These are phyloP conservation scores for Scyliorhinus canicula DNA, from an alignment of 2,797 vertebrate species.

Conservation along the genomic window DNA sequence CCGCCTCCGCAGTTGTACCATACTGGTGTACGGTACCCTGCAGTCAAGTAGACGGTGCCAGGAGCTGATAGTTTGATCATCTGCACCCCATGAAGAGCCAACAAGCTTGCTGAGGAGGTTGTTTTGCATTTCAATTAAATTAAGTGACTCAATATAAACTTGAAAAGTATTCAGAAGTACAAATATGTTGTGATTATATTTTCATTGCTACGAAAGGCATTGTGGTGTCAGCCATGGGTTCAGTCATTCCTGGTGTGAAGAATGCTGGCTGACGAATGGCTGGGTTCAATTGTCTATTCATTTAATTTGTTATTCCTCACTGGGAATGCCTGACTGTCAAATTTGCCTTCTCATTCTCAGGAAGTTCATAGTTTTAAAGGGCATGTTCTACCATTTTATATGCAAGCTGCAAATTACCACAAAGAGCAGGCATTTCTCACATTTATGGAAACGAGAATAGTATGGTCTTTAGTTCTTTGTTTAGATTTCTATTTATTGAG, in stretches of 20 bases:
- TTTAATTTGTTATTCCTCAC: background rate
- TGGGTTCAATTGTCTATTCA: background rate
- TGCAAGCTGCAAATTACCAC: background rate
- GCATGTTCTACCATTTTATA: background rate
- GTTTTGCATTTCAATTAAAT: no score
- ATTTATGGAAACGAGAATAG: background rate
- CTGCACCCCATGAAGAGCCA: no score
- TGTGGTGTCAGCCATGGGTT: background rate
- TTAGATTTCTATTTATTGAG: background rate
- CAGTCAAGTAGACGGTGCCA: no score
- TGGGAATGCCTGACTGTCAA: background rate
- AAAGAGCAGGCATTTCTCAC: background rate
- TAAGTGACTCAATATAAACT: background rate
- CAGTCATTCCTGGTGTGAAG: background rate
- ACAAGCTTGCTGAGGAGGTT: no score
- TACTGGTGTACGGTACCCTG: no score
- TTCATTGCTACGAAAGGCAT: background rate
- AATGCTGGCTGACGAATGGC: background rate
- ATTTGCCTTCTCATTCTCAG: background rate
- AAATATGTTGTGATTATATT: background rate
- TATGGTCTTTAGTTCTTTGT: background rate
- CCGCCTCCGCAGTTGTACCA: no score
- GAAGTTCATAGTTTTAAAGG: background rate
- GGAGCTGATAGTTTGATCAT: no score
- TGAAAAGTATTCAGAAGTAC: background rate